Base-by-base conservation (phyloP, 2,113 vertebrate genomes). In the Onychorhynchus coronatus region DNA sequence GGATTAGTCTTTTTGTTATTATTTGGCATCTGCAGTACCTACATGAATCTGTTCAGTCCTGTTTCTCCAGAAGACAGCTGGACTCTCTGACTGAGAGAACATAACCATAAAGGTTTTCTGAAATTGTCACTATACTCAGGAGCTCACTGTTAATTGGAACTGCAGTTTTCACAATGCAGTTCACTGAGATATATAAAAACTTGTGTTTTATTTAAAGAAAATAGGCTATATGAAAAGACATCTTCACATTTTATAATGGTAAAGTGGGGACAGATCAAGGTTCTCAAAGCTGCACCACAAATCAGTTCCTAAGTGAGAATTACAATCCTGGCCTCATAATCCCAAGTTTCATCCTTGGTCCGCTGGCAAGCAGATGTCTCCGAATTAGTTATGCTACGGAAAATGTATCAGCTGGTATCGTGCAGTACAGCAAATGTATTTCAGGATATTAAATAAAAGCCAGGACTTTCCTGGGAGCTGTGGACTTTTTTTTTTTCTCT, bases 31-130 rank as follows among this genome's bases (percentile, higher is more conserved):
- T 96, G 67, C 59, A 83, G 67, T 87, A 73, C 84, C 55, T 91
- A 56, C 20, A 13, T 53, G 73, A 92, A 88, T 96, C 76, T 95
- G 84, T 93, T 95, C 47, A 47, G 66, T 92, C 84, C 77, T 94
- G 55, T 73, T 95, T 91, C 70, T 95, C 56, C 83, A 94, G 73
- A 79, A 94, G 44, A 77, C 89, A 95, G 52, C 89, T 96, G 95
- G 72, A 52, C 73, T 78, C 31, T 92, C 61, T 81, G 80, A 82
- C 53, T 81, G 56, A 74, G 85, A 46, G 41, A 94, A n/a, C 2
- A 17, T 1, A 8, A 62, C 65, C 31, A 61, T 84, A 71, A 88
- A 82, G 66, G n/a, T 93, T 91, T 92, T 66, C 58, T 68, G 61
- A 59, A 92, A 67, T 75, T 68, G 42, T 76, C 71, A 55, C 63